Evolutionary conservation across 2,113 vertebrate genomes (phyloP).

Genomic region (Plestiodon gilberti): DNA sequence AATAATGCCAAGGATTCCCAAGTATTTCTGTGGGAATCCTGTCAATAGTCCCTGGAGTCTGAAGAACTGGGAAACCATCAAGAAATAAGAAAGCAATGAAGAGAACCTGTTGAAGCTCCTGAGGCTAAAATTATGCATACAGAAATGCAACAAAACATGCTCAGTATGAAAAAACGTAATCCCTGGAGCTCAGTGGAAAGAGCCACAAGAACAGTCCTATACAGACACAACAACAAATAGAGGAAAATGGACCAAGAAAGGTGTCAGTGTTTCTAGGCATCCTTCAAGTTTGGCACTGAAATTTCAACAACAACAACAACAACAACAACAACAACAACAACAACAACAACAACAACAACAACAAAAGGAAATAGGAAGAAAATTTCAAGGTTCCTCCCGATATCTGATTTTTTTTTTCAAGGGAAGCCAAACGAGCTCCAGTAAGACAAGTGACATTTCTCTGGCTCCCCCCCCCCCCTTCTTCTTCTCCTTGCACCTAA

Average conservation of each 20-base stretch:
- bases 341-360: too few relatives aligned
- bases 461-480: too few relatives aligned
- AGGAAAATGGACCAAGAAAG: not conserved
- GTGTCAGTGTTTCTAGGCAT: not conserved
- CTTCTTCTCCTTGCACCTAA: too few relatives aligned
- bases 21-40: conserved; percentile 5
- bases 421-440: too few relatives aligned
- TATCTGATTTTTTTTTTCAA: too few relatives aligned
- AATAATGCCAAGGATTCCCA: conserved; percentile 18
- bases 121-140: conserved; percentile 16
- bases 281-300: too few relatives aligned
- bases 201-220: not conserved
- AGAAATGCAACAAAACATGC: not conserved
- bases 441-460: too few relatives aligned
- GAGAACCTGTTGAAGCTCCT: not conserved
- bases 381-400: too few relatives aligned
- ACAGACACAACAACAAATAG: not conserved
- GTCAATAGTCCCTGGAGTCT: conserved; percentile 20
- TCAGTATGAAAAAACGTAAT: conserved; percentile 3
- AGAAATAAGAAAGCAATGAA: conserved; percentile 4
- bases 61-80: conserved; percentile 32
- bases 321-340: too few relatives aligned
- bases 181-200: conserved; percentile 5
- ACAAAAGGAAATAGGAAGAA: too few relatives aligned
- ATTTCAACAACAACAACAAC: too few relatives aligned